Evolutionary conservation across 2,888 invertebrate genomes (phyloP).

Genomic region (Himalopsyche anomala): DNA sequence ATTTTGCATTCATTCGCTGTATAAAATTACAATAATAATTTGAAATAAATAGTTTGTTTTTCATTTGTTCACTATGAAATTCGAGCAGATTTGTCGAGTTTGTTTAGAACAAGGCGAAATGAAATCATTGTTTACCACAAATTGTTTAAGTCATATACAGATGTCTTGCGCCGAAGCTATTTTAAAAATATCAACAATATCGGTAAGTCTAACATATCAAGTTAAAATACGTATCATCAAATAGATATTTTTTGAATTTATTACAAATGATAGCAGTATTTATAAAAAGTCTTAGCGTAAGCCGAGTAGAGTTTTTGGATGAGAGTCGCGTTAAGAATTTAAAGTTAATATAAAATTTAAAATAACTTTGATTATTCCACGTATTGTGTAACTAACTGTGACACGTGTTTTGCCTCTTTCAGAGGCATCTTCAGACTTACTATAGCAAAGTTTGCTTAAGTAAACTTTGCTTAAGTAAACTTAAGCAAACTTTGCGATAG

Average conservation of each 20-base stretch:
- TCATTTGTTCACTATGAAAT: constrained; percentile 48
- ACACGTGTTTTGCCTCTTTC: too few relatives aligned
- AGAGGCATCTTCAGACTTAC: too few relatives aligned
- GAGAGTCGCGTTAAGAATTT: too few relatives aligned
- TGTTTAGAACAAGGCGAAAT: constrained; percentile 59
- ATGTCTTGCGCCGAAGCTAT: constrained; percentile 61
- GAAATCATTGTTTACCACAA: constrained; percentile 58
- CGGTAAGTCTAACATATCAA: constrained; percentile 42
- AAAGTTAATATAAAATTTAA: too few relatives aligned
- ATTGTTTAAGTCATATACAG: constrained; percentile 56
- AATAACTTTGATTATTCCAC: too few relatives aligned
- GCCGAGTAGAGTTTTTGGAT: too few relatives aligned
- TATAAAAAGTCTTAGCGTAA: too few relatives aligned
- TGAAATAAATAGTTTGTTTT: not conserved
- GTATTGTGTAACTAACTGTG: too few relatives aligned
- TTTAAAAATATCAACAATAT: constrained; percentile 48
- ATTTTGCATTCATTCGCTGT: constrained; percentile 12
- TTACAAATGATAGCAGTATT: too few relatives aligned
- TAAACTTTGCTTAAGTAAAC: too few relatives aligned
- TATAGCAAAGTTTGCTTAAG: too few relatives aligned
- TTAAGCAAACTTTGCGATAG: too few relatives aligned
- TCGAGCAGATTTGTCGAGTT: constrained; percentile 55
- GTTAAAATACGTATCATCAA: not conserved
- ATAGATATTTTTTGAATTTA: not conserved
- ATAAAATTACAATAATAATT: not conserved